Base-by-base conservation (phyloP, 35 echinoderm and acorn worm genomes). In the Heliocidaris tuberculata region DNA sequence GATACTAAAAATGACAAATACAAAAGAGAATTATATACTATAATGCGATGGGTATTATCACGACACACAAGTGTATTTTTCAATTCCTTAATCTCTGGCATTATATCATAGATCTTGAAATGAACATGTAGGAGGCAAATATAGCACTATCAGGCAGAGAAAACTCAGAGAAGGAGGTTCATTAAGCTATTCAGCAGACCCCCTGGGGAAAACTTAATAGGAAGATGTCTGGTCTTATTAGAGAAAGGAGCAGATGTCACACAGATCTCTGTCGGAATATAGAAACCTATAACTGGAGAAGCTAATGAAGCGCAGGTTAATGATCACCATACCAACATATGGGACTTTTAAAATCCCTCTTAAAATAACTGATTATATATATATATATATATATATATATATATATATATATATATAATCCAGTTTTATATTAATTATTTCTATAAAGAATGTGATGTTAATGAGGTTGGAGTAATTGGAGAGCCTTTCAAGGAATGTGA, bases 221-320 rank as follows among this genome's bases (percentile, higher is more conserved):
- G 65, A 78, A 19, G 65, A 78, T 78, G 65, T 78, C 65, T 78
- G 65, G 27, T 78, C 65, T 78, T 78, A 78, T 78, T 78, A 78
- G 6, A n/a, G 65, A 78, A 7, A 19, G 27, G 65, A 78, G 65
- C 65, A 78, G 65, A 78, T 78, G 65, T 78, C 65, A 78, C 65
- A 78, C 21, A 78, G 65, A 78, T 78, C 27, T 21, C 65, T 78
- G 65, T 78, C 21, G 27, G 27, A 78, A 78, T 78, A 78, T n/a
- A 78, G 65, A 78, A n/a, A 78, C 65, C 65, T 27, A 42, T 42
- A 42, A 42, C 35, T 42, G 27, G 65, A 78, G 65, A 19, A 78
- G 17, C 21, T 78, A 78, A 78, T 78, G 65, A 78, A 78, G 21
- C 24, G 19, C 27, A 78, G 21, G 21, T 78, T 78, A 7, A 78